Percentiles rank a stretch among this genome's conserved stretches.
Conservation (phyloP, 2,797 vertebrate genomes). For the Hydrocynus forskahlii region DNA sequence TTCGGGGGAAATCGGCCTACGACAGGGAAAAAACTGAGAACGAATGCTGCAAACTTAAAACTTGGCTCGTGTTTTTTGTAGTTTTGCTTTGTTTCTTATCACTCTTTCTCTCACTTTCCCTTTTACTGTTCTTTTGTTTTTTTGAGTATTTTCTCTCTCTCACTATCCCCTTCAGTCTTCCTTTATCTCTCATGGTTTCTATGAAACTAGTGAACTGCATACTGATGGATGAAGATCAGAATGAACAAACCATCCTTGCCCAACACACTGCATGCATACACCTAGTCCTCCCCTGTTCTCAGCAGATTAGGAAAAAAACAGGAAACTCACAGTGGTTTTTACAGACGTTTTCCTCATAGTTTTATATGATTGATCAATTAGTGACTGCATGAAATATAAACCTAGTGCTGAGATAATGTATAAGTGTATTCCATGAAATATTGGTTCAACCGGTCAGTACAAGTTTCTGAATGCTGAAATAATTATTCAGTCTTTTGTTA, state of each 20-base stretch:
- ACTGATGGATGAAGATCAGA: slow-evolving; percentile 11
- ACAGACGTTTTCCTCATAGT: background rate
- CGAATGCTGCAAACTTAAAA: background rate
- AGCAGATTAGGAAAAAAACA: background rate
- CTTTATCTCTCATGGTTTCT: slow-evolving; percentile 15
- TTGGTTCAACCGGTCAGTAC: too few relatives aligned
- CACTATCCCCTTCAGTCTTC: background rate
- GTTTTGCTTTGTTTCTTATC: background rate
- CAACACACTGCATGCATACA: background rate
- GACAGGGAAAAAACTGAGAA: background rate
- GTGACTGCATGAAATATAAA: too few relatives aligned
- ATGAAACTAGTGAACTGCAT: background rate
- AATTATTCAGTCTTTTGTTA: too few relatives aligned
- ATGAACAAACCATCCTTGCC: background rate
- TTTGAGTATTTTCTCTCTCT: background rate
- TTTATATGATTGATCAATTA: background rate
- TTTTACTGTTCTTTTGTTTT: background rate
- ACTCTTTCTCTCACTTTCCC: background rate
- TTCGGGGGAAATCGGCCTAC: background rate
- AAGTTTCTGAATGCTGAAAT: too few relatives aligned
- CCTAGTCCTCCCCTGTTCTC: background rate
- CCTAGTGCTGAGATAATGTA: too few relatives aligned
- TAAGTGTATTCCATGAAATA: too few relatives aligned
- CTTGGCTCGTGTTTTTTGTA: slow-evolving; percentile 5
- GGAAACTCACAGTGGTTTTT: background rate